Percentiles rank a stretch among this genome's conserved stretches.
These are phyloP conservation scores for Eupleurogrammus muticus DNA, from an alignment of 2,797 vertebrate genomes.

Conservation along the genomic window DNA sequence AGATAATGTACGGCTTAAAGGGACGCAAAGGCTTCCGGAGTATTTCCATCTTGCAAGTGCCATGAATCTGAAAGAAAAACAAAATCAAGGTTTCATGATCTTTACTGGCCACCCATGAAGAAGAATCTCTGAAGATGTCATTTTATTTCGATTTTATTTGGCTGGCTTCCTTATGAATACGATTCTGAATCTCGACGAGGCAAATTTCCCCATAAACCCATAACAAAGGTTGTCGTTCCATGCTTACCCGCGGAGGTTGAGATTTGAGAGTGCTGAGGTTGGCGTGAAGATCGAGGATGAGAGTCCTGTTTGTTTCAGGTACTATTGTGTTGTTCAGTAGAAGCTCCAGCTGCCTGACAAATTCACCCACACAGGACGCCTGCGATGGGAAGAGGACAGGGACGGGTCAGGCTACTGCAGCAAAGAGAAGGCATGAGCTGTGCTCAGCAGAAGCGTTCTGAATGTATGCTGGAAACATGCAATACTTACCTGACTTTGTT, in stretches of 20 bases:
- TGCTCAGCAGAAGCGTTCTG: not conserved
- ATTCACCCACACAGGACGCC: not conserved
- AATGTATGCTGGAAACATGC: not conserved
- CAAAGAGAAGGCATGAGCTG: not conserved
- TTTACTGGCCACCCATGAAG: not conserved
- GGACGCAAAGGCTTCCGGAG: fast-evolving
- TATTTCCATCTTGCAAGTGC: fast-evolving
- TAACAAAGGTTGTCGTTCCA: too few relatives aligned
- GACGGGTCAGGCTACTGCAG: not conserved
- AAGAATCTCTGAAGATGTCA: not conserved
- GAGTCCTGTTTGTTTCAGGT: fast-evolving
- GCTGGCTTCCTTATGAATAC: too few relatives aligned
- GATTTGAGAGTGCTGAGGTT: fast-evolving
- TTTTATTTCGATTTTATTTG: too few relatives aligned
- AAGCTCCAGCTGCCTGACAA: not conserved
- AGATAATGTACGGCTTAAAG: fast-evolving
- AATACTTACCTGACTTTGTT: conserved; percentile 36
- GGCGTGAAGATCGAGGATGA: fast-evolving
- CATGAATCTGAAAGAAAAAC: conserved; percentile 27
- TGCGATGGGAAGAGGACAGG: conserved; percentile 15
- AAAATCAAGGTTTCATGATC: not conserved
- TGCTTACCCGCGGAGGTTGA: not conserved
- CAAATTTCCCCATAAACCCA: too few relatives aligned
- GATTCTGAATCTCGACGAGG: too few relatives aligned
- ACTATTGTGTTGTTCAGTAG: conserved; percentile 21